Percentiles rank a stretch among this genome's conserved stretches.
Evolutionary conservation across 2,113 vertebrate species (phyloP).

Genomic region (Podocnemis expansa): DNA sequence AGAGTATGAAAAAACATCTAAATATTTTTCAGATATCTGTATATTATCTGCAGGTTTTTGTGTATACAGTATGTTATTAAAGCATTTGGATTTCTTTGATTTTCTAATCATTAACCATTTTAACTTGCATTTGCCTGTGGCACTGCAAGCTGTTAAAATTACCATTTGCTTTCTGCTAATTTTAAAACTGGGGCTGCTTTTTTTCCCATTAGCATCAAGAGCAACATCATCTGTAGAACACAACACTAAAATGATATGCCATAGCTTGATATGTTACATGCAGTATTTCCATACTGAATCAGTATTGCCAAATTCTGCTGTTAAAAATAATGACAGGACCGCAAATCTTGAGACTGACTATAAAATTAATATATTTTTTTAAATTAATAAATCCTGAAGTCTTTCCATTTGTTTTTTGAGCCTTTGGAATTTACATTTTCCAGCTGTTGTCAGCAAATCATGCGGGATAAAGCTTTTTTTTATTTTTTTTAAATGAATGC

Average conservation of each 20-base stretch:
- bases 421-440: neutral
- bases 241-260: neutral
- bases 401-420: neutral
- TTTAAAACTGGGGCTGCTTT: conserved; percentile 49
- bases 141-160: conserved; percentile 73
- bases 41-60: conserved; percentile 46
- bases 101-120: conserved; percentile 66
- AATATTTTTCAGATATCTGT: neutral
- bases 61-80: conserved; percentile 51
- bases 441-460: neutral
- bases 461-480: neutral
- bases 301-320: neutral
- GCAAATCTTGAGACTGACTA: neutral
- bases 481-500: no score
- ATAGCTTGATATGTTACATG: neutral
- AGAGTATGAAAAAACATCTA: conserved; percentile 44
- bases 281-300: neutral
- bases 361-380: neutral
- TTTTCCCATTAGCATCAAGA: neutral
- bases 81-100: conserved; percentile 67
- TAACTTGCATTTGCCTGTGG: conserved; percentile 54
- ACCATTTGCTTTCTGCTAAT: conserved; percentile 62
- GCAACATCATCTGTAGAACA: conserved; percentile 4
- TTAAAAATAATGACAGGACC: neutral
- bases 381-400: neutral